Base-by-base conservation (phyloP, 2,113 vertebrate species). In the Mastomys coucha region DNA sequence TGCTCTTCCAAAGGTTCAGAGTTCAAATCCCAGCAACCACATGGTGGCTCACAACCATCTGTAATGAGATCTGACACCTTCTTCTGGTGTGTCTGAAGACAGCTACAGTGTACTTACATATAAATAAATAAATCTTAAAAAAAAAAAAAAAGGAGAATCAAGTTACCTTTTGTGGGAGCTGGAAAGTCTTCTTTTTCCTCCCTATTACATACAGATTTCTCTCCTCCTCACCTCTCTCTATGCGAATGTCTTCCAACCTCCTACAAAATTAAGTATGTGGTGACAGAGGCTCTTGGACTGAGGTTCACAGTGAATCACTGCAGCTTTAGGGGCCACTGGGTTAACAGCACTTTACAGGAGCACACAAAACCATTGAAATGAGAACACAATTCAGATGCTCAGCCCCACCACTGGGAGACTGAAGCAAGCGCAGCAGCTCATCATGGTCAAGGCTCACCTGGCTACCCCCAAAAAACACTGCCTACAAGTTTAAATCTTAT, bases 141-240 rank as follows among this genome's bases (percentile, higher is more conserved):
- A 45, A 45, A 45, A 45, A 45, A 45, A 5, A 45, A 45, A 69
- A 31, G 22, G 17, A 93, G 22, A 94, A 36, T 80, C 76, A n/a
- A 51, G 8, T 90, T 98, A 99, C 99, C 98, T 98, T 98, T 94
- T 98, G 98, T 92, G 98, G 89, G 10, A 97, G 97, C 65, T 99
- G 99, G 2, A 98, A 97, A 39, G 99, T 98, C 81, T 99, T 99
- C 69, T 98, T 99, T 97, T 98, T 99, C 97, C 99, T 99, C 94
- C 98, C 97, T 58, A 96, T 95, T 76, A 97, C 98, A 98, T 99
- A 99, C 67, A 99, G 97, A 28, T 97, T 91, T 88, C 99, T 98
- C 98, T 99, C 99, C 65, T 99, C 99, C 70, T 99, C 99, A 33
- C 99, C 99, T 98, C 99, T 99, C n/a, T 98, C 98, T 84, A 98